These are phyloP conservation scores for Cordilura impudica DNA, from an alignment of 2,888 invertebrate genomes.

Conservation along the genomic window DNA sequence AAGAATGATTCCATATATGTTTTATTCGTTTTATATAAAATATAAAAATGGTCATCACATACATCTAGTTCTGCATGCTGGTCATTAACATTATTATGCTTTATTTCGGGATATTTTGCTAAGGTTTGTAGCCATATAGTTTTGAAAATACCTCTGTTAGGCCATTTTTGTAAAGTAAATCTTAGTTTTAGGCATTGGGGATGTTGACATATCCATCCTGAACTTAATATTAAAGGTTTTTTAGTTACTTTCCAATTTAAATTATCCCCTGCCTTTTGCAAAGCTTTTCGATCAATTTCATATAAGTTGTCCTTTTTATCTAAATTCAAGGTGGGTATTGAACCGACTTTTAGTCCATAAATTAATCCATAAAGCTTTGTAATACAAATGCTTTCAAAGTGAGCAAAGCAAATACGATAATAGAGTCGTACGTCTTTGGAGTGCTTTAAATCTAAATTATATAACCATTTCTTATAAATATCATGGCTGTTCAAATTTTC, in stretches of 20 bases:
- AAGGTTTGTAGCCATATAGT: constrained; percentile 42
- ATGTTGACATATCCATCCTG: background rate
- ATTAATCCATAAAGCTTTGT: constrained; percentile 24
- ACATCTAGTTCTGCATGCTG: background rate
- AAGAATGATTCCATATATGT: background rate
- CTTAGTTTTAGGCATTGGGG: constrained; percentile 61
- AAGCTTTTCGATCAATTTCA: background rate
- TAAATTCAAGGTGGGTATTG: constrained; percentile 69
- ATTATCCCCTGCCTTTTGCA: background rate
- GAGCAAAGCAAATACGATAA: constrained; percentile 65
- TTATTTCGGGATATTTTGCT: too few species aligned
- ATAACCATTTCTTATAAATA: constrained; percentile 67
- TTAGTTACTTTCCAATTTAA: background rate
- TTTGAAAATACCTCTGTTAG: constrained; percentile 53
- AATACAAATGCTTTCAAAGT: constrained; percentile 65
- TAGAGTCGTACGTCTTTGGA: constrained; percentile 33
- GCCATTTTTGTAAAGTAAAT: constrained; percentile 67
- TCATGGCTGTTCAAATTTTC: constrained; percentile 60
- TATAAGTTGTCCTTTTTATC: constrained; percentile 63
- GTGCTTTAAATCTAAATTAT: constrained; percentile 65
- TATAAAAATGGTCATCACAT: constrained; percentile 54
- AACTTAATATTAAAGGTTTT: too few species aligned
- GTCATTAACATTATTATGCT: too few species aligned
- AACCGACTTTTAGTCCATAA: constrained; percentile 53
- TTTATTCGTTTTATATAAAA: constrained; percentile 32